phyloP scores from a whole-genome alignment of 1,140 invertebrate species.

The Hycleus phaleratus region DNA sequence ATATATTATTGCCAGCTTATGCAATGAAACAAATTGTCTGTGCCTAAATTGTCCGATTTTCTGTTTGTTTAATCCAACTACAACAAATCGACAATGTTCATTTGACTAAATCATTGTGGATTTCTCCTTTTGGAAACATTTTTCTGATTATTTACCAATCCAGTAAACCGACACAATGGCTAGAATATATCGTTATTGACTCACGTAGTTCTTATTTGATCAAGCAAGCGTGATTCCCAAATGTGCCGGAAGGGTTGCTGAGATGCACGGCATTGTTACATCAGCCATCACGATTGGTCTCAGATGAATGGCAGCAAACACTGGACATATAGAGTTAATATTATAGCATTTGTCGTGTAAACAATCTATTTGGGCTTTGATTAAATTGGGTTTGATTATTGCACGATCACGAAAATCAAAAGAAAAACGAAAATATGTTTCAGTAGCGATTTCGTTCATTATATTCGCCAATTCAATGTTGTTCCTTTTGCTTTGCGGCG shows the following conservation, averaged over 20 bases:
- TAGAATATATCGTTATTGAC: conserved; percentile 11
- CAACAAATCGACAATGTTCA: neutral
- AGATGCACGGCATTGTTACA: conserved; percentile 5
- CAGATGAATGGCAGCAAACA: conserved; percentile 23
- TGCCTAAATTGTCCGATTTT: conserved; percentile 18
- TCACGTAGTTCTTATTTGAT: conserved; percentile 15
- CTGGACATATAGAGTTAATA: conserved; percentile 30
- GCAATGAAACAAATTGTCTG: conserved; percentile 29
- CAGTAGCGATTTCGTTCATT: conserved; percentile 3
- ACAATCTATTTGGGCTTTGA: conserved; percentile 28
- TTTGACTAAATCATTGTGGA: neutral
- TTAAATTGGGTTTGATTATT: conserved; percentile 29
- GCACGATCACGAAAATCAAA: conserved; percentile 13
- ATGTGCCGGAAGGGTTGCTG: conserved; percentile 13
- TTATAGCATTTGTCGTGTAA: conserved; percentile 26
- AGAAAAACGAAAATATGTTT: neutral
- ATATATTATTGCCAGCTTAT: conserved; percentile 34
- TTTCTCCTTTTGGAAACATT: too few relatives aligned
- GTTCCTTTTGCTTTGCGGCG: conserved; percentile 8
- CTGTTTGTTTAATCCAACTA: conserved; percentile 17
- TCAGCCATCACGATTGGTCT: conserved; percentile 17
- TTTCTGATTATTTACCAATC: conserved; percentile 2
- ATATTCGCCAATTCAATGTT: conserved; percentile 1
- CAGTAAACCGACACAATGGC: conserved; percentile 7
- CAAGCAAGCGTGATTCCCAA: conserved; percentile 15